Base-by-base conservation (phyloP, 2,888 invertebrate species). In the Sericinus montela region DNA sequence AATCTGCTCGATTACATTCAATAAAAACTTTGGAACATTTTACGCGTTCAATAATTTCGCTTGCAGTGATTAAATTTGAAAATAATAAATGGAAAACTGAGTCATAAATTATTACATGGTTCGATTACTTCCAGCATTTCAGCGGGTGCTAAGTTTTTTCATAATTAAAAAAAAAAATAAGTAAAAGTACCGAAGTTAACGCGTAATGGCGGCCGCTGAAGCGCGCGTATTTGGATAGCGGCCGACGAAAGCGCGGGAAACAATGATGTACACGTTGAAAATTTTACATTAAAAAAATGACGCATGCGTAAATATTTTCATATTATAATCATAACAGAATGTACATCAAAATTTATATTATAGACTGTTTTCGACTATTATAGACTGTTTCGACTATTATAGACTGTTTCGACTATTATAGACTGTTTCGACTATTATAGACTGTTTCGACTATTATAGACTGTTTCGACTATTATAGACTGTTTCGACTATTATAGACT, bases 211-310 rank as follows among this genome's bases (percentile, higher is more conserved):
- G 16, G 15, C 36, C 5, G 19, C 42, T 52, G 65, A 30, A 63
- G 51, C 56, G 65, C 69, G 68, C 65, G 59, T 56, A 56, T 60
- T 72, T 73, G 72, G 68, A 67, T 71, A 72, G 70, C 52, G 62
- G 58, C 56, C 65, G 59, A 56, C 57, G 69, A 69, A 79, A 71
- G 65, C 74, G 81, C 79, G 79, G 70, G 64, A 76, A 77, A 72
- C 67, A 74, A 77, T 80, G 82, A 72, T 61, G 61, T 51, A 48
- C 42, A 55, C 65, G 62, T 61, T 60, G 62, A 64, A 74, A 70
- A 72, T 60, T 62, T 63, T 65, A 62, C 60, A 63, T 61, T 71
- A 59, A 60, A 65, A 67, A 58, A 52, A 64, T 63, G 56, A 70
- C 80, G 78, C 81, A 81, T 81, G 81, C 58, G 55, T 54, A 29